Evolutionary conservation across 1,140 invertebrate species (phyloP).

Genomic region (Ceratosolen solmsi): DNA sequence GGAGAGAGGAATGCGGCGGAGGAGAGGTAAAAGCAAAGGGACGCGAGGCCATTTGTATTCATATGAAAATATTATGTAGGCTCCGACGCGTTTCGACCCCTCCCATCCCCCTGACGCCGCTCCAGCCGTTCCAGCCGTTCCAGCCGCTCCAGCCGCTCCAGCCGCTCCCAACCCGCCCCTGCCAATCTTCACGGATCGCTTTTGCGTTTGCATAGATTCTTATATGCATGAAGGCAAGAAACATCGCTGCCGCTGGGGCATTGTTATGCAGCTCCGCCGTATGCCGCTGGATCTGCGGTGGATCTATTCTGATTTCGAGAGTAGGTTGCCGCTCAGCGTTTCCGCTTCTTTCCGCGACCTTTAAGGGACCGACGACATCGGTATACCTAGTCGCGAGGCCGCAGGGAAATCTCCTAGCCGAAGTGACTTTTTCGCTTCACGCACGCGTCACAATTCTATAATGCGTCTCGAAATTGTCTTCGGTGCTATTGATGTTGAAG

Average conservation of each 20-base stretch:
- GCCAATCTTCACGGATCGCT: slow-evolving; percentile 15
- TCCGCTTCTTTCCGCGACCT: not conserved
- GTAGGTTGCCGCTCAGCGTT: not conserved
- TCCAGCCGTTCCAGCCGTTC: slow-evolving; percentile 1
- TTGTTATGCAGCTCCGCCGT: slow-evolving; percentile 31
- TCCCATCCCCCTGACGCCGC: slow-evolving; percentile 14
- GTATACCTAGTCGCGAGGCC: not conserved
- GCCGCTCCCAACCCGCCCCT: slow-evolving; percentile 26
- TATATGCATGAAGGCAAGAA: slow-evolving; percentile 26
- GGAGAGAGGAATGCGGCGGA: slow-evolving; percentile 44
- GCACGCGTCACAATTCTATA: not conserved
- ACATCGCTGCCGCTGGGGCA: not conserved
- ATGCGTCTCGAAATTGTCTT: not conserved
- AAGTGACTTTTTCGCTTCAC: not conserved
- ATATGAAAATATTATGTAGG: slow-evolving; percentile 53
- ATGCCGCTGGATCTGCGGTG: not conserved
- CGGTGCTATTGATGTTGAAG: not conserved
- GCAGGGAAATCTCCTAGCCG: not conserved
- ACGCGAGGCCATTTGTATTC: slow-evolving; percentile 56
- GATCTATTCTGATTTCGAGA: slow-evolving; percentile 34
- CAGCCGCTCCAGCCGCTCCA: slow-evolving; percentile 15
- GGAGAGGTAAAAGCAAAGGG: slow-evolving; percentile 40
- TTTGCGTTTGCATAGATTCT: slow-evolving; percentile 32
- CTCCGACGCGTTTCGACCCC: slow-evolving; percentile 31
- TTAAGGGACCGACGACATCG: not conserved